phyloP scores from a whole-genome alignment of 2,888 invertebrate genomes.

The Ptilodon capucinus region DNA sequence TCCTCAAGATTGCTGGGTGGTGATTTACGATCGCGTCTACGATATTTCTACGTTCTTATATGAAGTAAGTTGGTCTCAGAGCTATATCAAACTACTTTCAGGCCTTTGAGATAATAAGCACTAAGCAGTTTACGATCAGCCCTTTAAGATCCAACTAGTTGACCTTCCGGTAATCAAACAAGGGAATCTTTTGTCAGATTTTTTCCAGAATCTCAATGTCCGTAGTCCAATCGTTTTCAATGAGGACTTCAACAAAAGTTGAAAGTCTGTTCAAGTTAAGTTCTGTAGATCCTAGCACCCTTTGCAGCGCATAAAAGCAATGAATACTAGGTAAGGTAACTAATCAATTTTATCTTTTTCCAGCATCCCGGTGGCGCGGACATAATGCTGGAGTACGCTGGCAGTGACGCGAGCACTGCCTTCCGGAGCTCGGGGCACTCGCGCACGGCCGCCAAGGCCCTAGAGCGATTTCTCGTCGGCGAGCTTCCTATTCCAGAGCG shows the following conservation, averaged over 20 bases:
- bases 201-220: too few species aligned
- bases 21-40: slow-evolving; percentile 94
- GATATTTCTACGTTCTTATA: slow-evolving; percentile 89
- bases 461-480: slow-evolving; percentile 89
- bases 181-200: too few species aligned
- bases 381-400: slow-evolving; percentile 91
- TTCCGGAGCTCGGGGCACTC: slow-evolving; percentile 92
- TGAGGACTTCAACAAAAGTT: too few species aligned
- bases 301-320: neutral
- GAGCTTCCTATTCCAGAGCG: slow-evolving; percentile 88
- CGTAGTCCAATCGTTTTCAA: too few species aligned
- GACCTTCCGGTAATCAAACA: too few species aligned
- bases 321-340: neutral
- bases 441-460: slow-evolving; percentile 82
- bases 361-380: slow-evolving; percentile 94
- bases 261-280: too few species aligned
- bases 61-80: slow-evolving; percentile 75
- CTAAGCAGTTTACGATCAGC: too few species aligned
- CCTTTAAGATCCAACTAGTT: too few species aligned
- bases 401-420: slow-evolving; percentile 91
- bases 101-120: too few species aligned
- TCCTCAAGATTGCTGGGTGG: slow-evolving; percentile 90
- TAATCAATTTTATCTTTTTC: slow-evolving; percentile 33
- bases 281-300: too few species aligned
- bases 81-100: too few species aligned